A percentile compares a stretch with the other conserved stretches of the same genome.
phyloP scores from a whole-genome alignment of 2,797 vertebrate genomes.

The Macrochelys suwanniensis region DNA sequence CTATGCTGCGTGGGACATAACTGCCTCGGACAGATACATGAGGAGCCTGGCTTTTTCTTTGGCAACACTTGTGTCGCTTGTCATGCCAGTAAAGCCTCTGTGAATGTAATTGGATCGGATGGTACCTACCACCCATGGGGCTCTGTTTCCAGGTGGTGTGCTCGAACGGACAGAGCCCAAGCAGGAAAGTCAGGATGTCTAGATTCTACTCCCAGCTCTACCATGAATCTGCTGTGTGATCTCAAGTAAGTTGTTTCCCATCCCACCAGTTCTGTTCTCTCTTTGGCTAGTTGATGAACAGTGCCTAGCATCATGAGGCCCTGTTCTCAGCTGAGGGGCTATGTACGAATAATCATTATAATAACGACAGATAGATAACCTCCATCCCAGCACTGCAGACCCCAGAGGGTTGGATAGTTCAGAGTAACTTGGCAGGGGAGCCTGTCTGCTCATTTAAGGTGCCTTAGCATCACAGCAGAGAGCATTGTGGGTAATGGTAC shows the following conservation, averaged over 20 bases:
- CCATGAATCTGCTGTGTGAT: not conserved
- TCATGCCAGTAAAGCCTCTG: not conserved
- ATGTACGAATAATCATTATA: not conserved
- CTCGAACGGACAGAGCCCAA: not conserved
- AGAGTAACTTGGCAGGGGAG: not conserved
- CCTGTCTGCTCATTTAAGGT: not conserved
- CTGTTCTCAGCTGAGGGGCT: not conserved
- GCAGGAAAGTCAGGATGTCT: not conserved
- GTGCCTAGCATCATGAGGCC: not conserved
- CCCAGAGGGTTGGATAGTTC: not conserved
- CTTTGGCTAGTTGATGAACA: not conserved
- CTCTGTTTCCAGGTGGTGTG: not conserved
- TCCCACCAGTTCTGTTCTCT: not conserved
- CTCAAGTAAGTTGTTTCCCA: not conserved
- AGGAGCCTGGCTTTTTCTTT: not conserved
- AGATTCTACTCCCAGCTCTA: not conserved
- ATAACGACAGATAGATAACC: not conserved
- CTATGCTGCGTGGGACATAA: too few relatives aligned
- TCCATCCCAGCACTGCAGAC: not conserved
- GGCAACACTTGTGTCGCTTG: not conserved
- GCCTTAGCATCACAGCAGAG: not conserved
- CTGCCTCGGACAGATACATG: not conserved
- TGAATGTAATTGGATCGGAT: not conserved
- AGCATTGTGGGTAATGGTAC: not conserved
- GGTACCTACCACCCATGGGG: not conserved